Base-by-base conservation (phyloP, 2,888 invertebrate species). In the Mythimna vitellina region DNA sequence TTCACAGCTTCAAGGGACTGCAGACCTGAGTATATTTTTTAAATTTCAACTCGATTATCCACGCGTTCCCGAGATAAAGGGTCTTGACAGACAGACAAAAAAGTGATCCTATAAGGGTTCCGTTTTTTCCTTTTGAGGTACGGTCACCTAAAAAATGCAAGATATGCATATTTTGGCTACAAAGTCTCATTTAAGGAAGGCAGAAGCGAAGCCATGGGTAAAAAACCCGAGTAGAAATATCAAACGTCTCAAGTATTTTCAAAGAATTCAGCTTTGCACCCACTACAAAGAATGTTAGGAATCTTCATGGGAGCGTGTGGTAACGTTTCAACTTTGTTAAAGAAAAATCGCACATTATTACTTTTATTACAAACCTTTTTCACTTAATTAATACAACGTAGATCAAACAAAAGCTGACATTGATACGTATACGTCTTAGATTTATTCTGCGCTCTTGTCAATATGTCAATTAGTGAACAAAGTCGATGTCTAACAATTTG, bases 381-480 rank as follows among this genome's bases (percentile, higher is more conserved):
- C 25, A 61, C 25, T 64, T 32, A 42, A 73, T 61, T 64, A 60
- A 32, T n/a, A n/a, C 35, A 42, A 29, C 8, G 32, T 20, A 25
- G 17, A 53, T 53, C 14, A 58, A 53, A 73, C 46, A 73, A 65
- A 75, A 80, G 49, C 64, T 64, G 74, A 54, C 60, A 42, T 56
- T 42, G 60, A 80, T 61, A 61, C 54, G 29, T 29, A 12, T 61
- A 22, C 38, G 20, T 72, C 49, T 53, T n/a, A 80, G 62, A 79
- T 80, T 76, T 80, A 35, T 73, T 60, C 32, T 76, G 14, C 6
- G 17, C 54, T 64, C 63, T 51, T 46, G 49, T 65, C 54, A 65
- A 65, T 42, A 62, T 81, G 69, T 62, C 78, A 78, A 77, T 81
- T 82, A 81, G 77, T 35, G 63, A 64, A 65, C 56, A 46, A 61